Evolutionary conservation across 2,113 vertebrate genomes (phyloP).

Genomic region (Laticauda laticaudata): DNA sequence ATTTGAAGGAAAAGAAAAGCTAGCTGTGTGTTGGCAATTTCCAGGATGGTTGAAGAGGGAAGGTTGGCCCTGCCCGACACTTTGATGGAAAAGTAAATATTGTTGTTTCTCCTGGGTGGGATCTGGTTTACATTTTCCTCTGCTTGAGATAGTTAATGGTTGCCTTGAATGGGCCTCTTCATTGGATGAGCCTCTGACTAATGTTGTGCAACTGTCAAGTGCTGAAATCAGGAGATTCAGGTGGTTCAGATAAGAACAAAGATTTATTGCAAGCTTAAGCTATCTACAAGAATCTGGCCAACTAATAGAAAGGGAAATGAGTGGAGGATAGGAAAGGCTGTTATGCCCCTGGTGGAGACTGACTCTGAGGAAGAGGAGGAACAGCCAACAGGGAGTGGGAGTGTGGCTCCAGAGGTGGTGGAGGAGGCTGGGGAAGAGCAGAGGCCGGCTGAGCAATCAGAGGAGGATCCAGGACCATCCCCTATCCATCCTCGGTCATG

Average conservation of each 20-base stretch:
- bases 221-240: no score
- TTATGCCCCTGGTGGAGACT: no score
- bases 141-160: not conserved
- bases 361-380: no score
- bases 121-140: not conserved
- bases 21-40: not conserved
- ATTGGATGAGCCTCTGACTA: not conserved
- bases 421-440: no score
- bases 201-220: no score
- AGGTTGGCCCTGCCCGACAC: not conserved
- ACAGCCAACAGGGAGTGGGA: no score
- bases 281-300: not conserved
- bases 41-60: not conserved
- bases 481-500: no score
- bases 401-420: no score
- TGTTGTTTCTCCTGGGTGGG: not conserved
- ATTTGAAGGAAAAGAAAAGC: constrained; percentile 41
- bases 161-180: not conserved
- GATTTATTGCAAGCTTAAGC: not conserved
- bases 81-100: not conserved
- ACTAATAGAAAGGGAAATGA: not conserved
- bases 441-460: no score
- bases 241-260: no score
- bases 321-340: not conserved
- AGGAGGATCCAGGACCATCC: no score